Percentiles rank a stretch among this genome's conserved stretches.
These are phyloP conservation scores for Mohoua ochrocephala DNA, from an alignment of 2,113 vertebrate species.

Conservation along the genomic window DNA sequence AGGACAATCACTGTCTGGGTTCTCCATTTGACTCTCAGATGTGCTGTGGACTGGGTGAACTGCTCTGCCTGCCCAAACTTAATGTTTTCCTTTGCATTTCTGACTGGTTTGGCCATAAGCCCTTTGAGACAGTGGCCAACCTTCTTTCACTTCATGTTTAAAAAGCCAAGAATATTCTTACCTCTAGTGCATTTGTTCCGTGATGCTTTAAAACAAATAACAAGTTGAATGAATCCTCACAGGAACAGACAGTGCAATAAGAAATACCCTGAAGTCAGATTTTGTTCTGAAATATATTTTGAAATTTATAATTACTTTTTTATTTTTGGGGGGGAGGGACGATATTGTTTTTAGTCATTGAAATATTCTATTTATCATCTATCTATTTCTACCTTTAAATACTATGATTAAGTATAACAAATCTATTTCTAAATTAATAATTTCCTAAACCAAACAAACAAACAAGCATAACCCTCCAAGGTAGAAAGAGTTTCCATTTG, in stretches of 20 bases:
- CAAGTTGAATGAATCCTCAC: neutral
- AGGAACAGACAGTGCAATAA: neutral
- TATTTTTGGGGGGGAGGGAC: fast-evolving
- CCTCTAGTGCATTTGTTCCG: neutral
- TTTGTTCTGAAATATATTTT: neutral
- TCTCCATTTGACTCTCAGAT: neutral
- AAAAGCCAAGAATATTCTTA: neutral
- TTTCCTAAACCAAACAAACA: neutral
- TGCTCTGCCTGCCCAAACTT: neutral
- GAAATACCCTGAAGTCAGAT: neutral
- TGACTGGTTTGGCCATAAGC: neutral
- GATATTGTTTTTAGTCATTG: neutral
- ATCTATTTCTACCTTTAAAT: neutral
- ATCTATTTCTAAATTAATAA: neutral
- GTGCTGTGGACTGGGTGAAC: neutral
- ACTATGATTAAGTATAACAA: neutral
- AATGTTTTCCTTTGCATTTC: neutral
- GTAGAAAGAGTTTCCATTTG: neutral
- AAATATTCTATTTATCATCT: neutral
- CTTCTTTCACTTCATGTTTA: neutral
- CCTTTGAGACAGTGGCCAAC: neutral
- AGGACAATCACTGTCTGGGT: neutral
- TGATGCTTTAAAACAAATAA: neutral
- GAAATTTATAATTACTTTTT: neutral
- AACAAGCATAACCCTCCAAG: neutral